phyloP scores from a whole-genome alignment of 1,140 invertebrate species.

The Euura saliciscinereae region DNA sequence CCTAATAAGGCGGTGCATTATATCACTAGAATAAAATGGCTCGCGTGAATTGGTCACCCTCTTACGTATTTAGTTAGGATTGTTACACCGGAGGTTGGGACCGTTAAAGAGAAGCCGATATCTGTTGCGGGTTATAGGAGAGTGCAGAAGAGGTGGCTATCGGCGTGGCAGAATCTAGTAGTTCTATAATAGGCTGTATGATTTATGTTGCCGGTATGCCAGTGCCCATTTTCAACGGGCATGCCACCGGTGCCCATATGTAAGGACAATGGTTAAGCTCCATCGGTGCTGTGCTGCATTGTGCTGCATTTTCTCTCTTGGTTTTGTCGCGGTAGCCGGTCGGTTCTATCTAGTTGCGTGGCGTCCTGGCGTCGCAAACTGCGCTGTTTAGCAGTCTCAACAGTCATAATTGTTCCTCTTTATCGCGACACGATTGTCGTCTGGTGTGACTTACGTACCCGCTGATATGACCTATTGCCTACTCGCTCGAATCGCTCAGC shows the following conservation, averaged over 20 bases:
- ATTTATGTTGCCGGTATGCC: constrained; percentile 48
- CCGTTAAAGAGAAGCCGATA: neutral
- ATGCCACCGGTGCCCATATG: constrained; percentile 29
- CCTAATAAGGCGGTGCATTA: too few relatives aligned
- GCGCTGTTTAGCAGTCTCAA: constrained; percentile 33
- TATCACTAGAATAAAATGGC: neutral
- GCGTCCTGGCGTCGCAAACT: neutral
- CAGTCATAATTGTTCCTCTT: constrained; percentile 49
- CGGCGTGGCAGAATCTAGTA: constrained; percentile 47
- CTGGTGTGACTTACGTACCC: neutral
- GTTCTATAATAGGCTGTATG: constrained; percentile 54
- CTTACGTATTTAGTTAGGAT: neutral
- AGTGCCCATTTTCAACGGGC: constrained; percentile 40
- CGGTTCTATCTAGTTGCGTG: neutral
- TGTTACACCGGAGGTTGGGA: neutral
- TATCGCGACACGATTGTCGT: constrained; percentile 45
- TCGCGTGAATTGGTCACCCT: neutral
- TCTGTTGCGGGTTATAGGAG: constrained; percentile 12
- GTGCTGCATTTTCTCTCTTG: neutral
- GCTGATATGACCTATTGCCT: neutral
- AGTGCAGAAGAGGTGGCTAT: constrained; percentile 34
- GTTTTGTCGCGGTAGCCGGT: neutral
- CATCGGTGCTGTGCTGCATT: constrained; percentile 29
- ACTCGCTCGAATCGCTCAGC: too few relatives aligned
- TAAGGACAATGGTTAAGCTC: constrained; percentile 41